phyloP scores from a whole-genome alignment of 2,797 vertebrate species.

The Knipowitschia caucasica region DNA sequence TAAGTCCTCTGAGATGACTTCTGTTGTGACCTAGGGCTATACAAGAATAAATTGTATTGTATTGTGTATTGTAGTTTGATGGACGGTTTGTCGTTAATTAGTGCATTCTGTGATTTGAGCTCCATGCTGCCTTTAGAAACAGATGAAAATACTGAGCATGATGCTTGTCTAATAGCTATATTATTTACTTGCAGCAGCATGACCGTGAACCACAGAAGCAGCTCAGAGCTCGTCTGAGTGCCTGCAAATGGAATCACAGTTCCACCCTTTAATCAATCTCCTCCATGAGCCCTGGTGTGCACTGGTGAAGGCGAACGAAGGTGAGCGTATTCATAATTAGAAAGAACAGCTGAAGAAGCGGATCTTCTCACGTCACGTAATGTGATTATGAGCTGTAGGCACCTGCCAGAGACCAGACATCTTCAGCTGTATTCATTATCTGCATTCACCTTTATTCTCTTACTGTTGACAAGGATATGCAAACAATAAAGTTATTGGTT shows the following conservation, averaged over 20 bases:
- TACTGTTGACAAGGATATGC: too few species aligned
- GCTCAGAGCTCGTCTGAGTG: conserved; percentile 45
- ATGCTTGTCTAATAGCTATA: conserved; percentile 50
- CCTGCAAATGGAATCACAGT: conserved; percentile 48
- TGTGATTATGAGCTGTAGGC: conserved; percentile 52
- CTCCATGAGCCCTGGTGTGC: conserved; percentile 41
- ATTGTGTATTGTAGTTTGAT: too few species aligned
- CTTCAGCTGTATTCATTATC: too few species aligned
- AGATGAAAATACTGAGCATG: conserved; percentile 29
- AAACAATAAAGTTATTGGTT: too few species aligned
- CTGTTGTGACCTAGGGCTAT: too few species aligned
- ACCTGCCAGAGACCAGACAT: conserved; percentile 44
- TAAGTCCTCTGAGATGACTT: too few species aligned
- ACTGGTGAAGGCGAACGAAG: conserved; percentile 31
- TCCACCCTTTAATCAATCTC: conserved; percentile 62
- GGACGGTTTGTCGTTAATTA: conserved; percentile 49
- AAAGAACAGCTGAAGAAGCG: conserved; percentile 57
- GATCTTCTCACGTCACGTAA: conserved; percentile 60
- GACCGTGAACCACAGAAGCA: conserved; percentile 37
- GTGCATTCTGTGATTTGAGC: not conserved
- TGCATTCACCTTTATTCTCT: too few species aligned
- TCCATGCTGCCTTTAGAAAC: conserved; percentile 17
- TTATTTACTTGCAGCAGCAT: conserved; percentile 48
- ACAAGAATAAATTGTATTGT: too few species aligned
- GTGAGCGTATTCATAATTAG: conserved; percentile 60